phyloP scores from a whole-genome alignment of 1,140 invertebrate species.

The Atta colombica region DNA sequence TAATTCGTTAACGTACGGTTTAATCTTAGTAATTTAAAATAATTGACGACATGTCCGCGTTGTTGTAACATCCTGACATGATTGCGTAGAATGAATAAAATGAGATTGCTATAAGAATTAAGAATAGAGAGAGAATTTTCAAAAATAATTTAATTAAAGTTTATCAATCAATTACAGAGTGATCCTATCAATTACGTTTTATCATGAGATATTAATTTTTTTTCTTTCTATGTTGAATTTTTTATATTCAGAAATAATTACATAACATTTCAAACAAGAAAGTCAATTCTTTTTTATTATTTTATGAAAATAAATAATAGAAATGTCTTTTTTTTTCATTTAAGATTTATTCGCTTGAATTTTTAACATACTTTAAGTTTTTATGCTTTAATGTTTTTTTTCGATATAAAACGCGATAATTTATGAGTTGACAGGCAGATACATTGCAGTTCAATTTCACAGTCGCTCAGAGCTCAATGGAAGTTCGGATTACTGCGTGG shows the following conservation, averaged over 20 bases:
- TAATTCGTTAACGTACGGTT: slow-evolving; percentile 10
- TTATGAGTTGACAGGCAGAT: slow-evolving; percentile 26
- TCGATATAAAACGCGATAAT: slow-evolving; percentile 6
- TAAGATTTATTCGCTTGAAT: background rate
- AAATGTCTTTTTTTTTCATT: background rate
- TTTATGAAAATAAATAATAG: background rate
- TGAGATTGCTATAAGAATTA: background rate
- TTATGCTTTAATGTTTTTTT: background rate
- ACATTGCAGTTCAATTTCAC: slow-evolving; percentile 40
- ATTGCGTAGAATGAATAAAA: background rate
- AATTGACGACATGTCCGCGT: background rate
- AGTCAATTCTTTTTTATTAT: background rate
- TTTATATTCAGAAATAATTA: background rate
- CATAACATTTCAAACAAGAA: background rate
- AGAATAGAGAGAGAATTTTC: background rate
- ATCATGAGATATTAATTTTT: background rate
- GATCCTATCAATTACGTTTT: background rate
- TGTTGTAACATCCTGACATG: background rate
- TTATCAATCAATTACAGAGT: background rate
- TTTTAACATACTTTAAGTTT: background rate
- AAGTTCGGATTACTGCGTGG: slow-evolving; percentile 47
- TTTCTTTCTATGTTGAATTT: background rate
- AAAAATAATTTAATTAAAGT: background rate
- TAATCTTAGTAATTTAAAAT: slow-evolving; percentile 30
- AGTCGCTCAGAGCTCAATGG: slow-evolving; percentile 42